These are phyloP conservation scores for Lophura swinhoii DNA, from an alignment of 2,797 vertebrate genomes.

Conservation along the genomic window DNA sequence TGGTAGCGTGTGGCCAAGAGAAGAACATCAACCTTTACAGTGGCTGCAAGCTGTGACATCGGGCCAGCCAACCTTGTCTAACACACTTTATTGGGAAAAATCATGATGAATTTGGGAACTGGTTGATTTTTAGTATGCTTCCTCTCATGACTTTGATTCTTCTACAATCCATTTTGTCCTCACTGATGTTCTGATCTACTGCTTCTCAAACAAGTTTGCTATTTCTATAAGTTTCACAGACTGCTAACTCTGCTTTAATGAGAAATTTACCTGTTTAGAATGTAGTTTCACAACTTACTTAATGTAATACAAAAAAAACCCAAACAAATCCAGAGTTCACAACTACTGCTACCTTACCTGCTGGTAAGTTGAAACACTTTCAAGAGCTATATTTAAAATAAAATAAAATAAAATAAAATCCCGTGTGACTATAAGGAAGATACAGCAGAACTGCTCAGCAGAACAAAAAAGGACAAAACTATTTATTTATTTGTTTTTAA, in stretches of 20 bases:
- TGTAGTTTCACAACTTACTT: neutral
- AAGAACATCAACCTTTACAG: neutral
- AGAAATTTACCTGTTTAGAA: neutral
- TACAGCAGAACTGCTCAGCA: neutral
- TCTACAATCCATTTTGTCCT: neutral
- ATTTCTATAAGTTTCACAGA: neutral
- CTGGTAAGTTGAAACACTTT: neutral
- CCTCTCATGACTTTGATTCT: neutral
- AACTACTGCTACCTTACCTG: neutral
- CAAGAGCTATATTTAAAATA: neutral
- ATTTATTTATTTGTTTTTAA: neutral
- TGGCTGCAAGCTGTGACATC: neutral
- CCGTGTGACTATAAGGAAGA: neutral
- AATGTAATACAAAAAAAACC: neutral
- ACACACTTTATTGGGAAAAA: neutral
- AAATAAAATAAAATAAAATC: neutral
- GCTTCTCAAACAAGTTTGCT: neutral
- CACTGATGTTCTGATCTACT: neutral
- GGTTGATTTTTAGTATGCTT: neutral
- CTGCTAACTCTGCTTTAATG: neutral
- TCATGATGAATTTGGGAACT: neutral
- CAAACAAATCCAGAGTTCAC: neutral
- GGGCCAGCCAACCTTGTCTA: neutral
- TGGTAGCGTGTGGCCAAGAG: neutral
- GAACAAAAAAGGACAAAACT: neutral